Conservation (phyloP, 2,888 invertebrate genomes). For the Microchrysa polita region DNA sequence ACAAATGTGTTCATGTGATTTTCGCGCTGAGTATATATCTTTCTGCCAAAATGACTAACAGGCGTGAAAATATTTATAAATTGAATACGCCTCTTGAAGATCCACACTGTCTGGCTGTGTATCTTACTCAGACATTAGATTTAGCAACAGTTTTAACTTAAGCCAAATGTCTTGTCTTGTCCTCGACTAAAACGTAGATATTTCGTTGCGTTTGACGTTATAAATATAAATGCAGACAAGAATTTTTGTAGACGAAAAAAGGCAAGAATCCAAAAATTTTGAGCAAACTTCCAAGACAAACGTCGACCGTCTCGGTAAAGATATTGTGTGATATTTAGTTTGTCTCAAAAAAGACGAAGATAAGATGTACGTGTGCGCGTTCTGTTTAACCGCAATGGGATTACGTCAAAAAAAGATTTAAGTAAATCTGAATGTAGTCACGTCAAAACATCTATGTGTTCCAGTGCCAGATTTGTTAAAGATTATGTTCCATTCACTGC, state of each 20-base stretch:
- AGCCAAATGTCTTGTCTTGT: neutral
- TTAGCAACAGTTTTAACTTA: conserved; percentile 10
- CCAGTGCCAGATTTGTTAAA: too few species aligned
- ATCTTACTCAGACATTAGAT: conserved; percentile 1
- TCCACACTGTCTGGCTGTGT: conserved; percentile 32
- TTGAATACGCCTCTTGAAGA: neutral
- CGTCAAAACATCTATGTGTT: neutral
- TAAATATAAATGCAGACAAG: conserved; percentile 38
- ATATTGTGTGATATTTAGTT: neutral
- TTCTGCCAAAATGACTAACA: neutral
- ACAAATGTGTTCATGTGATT: too few species aligned
- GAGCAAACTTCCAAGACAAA: neutral
- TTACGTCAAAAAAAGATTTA: conserved; percentile 5
- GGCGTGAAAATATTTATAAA: conserved; percentile 28
- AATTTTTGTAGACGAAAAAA: conserved; percentile 33
- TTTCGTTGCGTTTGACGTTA: neutral
- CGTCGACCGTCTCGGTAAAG: neutral
- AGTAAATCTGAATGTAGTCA: neutral
- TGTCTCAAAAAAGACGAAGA: too few species aligned
- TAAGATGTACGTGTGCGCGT: too few species aligned
- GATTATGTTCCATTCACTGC: too few species aligned
- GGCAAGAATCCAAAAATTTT: neutral
- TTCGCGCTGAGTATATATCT: too few species aligned
- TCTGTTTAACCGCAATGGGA: neutral
- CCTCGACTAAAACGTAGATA: too few species aligned